Evolutionary conservation across 2,888 invertebrate genomes (phyloP), one percentile per base, ranked within the genome.

Genomic region (Acleris laterana): DNA sequence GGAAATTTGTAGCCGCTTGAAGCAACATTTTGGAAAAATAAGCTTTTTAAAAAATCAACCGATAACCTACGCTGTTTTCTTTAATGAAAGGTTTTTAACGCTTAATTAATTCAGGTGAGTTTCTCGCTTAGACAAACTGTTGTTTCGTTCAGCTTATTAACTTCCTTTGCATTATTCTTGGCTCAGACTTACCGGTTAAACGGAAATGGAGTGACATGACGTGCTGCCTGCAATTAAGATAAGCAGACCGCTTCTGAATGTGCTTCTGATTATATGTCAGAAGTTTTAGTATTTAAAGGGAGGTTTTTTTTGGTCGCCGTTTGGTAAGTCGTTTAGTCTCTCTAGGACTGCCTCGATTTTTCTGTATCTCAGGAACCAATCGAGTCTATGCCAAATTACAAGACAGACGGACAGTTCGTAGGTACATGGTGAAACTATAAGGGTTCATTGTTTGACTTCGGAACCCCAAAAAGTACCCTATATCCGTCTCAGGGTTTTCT

Each of bases 121-220:
- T 55, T 13, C 2, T 11, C 20, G 32, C 42, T 7, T 44, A 25
- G 25, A 25, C 22, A 44, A 38, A 42, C 20, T 42, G 38, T 16
- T 22, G 22, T 56, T 20, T 5, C 46, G 25, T 28, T 17, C 44
- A 20, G 44, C 46, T 57, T 44, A 25, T 44, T 9, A 42, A 56
- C 56, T 46, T 46, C 13, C 22, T 22, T 25, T 9, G 46, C 6
- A 57, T 57, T 46, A 25, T 46, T 46, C 56, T 56, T 56, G 55
- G 22, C 38, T 17, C 17, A 25, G 25, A 17, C 17, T 46, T 22
- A 7, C 25, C 56, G 22, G 9, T 46, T 55, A 57, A 42, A 46
- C 25, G 57, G 56, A 46, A 57, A 46, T 57, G 44, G 22, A 42
- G 56, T 42, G 44, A 55, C 55, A 55, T 55, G 57, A 57, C 57